These are phyloP conservation scores for Odontothrips loti DNA, from an alignment of 2,888 invertebrate species.

Conservation along the genomic window DNA sequence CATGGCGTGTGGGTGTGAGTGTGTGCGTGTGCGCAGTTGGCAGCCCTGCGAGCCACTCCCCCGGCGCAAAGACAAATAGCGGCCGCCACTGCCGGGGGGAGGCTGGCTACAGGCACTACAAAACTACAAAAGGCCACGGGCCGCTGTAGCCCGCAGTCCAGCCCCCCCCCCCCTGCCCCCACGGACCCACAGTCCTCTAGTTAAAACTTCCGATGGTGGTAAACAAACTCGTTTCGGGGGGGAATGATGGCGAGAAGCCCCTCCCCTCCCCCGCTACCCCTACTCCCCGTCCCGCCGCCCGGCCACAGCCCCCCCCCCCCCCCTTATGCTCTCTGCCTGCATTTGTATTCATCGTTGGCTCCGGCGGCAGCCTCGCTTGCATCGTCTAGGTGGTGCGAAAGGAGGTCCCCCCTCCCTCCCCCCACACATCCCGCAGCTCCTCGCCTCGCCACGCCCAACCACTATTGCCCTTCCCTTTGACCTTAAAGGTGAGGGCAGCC, in stretches of 20 bases:
- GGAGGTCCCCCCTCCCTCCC: too few species aligned
- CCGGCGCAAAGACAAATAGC: background rate
- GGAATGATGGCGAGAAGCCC: background rate
- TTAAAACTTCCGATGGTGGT: slow-evolving; percentile 26
- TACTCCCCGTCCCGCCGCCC: background rate
- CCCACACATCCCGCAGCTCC: background rate
- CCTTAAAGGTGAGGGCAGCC: background rate
- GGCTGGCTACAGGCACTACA: background rate
- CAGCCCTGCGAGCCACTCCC: too few species aligned
- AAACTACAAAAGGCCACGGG: slow-evolving; percentile 8
- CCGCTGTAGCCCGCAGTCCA: background rate
- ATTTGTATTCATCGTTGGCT: slow-evolving; percentile 7
- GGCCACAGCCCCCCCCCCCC: background rate
- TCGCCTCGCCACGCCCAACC: background rate
- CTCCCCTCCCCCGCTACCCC: background rate
- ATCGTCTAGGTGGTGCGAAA: background rate
- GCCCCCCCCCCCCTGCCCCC: background rate
- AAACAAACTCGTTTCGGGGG: slow-evolving; percentile 22
- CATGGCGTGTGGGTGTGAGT: too few species aligned
- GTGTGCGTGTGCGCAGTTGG: too few species aligned
- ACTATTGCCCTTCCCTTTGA: background rate
- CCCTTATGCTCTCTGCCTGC: background rate
- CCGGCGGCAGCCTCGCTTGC: background rate
- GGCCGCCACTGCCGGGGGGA: background rate
- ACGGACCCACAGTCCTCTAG: background rate